These are phyloP conservation scores for Ammodramus savannarum DNA, from an alignment of 2,113 vertebrate species.

Conservation along the genomic window DNA sequence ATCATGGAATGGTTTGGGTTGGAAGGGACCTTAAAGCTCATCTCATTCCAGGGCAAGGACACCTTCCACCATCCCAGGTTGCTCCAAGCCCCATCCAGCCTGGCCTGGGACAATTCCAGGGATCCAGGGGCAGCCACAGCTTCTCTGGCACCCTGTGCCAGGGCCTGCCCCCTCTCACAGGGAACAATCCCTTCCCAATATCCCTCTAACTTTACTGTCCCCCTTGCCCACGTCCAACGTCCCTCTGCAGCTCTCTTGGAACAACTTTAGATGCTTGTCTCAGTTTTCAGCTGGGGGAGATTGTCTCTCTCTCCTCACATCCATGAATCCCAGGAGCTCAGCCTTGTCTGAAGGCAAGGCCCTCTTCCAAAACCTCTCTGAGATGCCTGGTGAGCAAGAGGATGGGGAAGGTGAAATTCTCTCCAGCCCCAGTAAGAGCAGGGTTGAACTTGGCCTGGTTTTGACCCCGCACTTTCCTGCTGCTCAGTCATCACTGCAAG, in stretches of 20 bases:
- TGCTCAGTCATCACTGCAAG: neutral
- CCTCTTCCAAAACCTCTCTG: neutral
- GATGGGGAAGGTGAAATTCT: neutral
- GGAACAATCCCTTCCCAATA: neutral
- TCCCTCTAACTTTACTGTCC: neutral
- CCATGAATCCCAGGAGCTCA: neutral
- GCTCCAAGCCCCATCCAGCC: neutral
- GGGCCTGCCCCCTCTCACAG: rapidly evolving
- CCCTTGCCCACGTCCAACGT: too few species aligned
- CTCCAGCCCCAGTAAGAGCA: neutral
- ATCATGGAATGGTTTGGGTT: neutral
- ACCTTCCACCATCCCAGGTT: rapidly evolving
- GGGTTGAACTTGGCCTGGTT: neutral
- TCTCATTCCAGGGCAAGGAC: neutral
- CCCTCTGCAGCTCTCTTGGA: neutral
- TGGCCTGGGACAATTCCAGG: neutral
- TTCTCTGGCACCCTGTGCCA: neutral
- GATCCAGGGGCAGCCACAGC: neutral
- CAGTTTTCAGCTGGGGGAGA: rapidly evolving
- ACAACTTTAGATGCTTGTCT: neutral
- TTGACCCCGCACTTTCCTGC: rapidly evolving
- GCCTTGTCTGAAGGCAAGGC: neutral
- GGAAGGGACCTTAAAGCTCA: neutral
- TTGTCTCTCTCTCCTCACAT: neutral
- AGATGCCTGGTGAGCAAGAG: neutral